A percentile compares a stretch with the other conserved stretches of the same genome.
Conservation (phyloP, 2,113 vertebrate species). For the Aplodontia rufa region DNA sequence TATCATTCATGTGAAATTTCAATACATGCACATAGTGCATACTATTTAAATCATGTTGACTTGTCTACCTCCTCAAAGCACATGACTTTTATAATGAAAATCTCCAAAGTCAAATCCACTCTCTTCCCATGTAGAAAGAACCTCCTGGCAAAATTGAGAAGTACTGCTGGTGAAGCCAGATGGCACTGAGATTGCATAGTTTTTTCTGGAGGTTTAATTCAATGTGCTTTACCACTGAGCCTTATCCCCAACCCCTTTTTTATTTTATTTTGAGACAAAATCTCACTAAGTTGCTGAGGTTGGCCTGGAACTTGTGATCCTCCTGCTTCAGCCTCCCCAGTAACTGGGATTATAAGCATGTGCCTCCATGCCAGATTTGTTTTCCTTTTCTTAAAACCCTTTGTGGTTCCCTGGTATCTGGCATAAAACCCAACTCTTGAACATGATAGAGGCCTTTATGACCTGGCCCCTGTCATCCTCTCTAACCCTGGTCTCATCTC, state of each 20-base stretch:
- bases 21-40: neutral
- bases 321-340: neutral
- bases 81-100: neutral
- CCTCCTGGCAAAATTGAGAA: neutral
- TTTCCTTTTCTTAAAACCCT: constrained; percentile 25
- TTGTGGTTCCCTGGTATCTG: neutral
- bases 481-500: neutral
- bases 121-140: neutral
- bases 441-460: neutral
- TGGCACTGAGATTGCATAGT: neutral
- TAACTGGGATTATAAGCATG: neutral
- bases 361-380: neutral
- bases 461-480: neutral
- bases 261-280: neutral
- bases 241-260: neutral
- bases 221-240: neutral
- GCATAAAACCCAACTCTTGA: neutral
- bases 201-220: neutral
- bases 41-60: neutral
- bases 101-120: neutral
- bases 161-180: neutral
- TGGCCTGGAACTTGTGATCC: neutral
- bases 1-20: neutral
- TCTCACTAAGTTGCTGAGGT: neutral
- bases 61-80: neutral